Conservation (phyloP, 2,113 vertebrate species). For the Podiceps cristatus region DNA sequence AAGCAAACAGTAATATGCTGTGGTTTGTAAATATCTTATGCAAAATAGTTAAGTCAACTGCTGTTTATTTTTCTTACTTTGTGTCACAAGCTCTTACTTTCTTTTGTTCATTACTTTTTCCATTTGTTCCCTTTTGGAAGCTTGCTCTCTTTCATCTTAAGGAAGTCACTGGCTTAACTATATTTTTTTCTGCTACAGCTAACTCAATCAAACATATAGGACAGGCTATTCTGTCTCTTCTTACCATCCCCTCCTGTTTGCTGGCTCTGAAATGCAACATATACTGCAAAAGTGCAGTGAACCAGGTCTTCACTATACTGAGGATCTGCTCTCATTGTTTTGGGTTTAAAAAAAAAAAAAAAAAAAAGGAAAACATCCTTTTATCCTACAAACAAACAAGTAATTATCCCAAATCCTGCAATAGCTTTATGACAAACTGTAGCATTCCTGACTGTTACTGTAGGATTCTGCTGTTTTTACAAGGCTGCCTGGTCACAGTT, state of each 20-base stretch:
- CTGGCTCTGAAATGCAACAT: neutral
- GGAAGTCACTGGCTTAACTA: conserved; percentile 50
- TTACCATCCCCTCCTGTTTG: neutral
- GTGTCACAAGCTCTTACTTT: conserved; percentile 75
- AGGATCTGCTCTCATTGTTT: neutral
- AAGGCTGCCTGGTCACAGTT: conserved; percentile 3
- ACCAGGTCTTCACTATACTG: neutral
- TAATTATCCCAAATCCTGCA: conserved; percentile 43
- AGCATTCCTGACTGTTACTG: neutral
- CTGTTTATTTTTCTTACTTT: conserved; percentile 76
- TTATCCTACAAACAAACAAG: conserved; percentile 35
- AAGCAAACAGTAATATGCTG: conserved; percentile 77
- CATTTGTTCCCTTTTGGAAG: conserved; percentile 29
- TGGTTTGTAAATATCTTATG: conserved; percentile 85
- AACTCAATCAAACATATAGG: conserved; percentile 19
- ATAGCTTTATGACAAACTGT: conserved; percentile 10
- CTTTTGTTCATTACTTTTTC: conserved; percentile 38
- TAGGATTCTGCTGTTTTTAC: neutral
- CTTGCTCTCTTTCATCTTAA: conserved; percentile 36
- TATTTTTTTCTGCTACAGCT: conserved; percentile 23
- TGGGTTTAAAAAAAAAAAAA: neutral
- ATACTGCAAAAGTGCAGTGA: neutral
- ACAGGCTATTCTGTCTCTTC: neutral
- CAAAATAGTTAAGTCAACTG: conserved; percentile 80
- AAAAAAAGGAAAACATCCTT: neutral